A percentile compares a stretch with the other conserved stretches of the same genome.
Conservation (phyloP, 2,797 vertebrate species). For the Echiichthys vipera region DNA sequence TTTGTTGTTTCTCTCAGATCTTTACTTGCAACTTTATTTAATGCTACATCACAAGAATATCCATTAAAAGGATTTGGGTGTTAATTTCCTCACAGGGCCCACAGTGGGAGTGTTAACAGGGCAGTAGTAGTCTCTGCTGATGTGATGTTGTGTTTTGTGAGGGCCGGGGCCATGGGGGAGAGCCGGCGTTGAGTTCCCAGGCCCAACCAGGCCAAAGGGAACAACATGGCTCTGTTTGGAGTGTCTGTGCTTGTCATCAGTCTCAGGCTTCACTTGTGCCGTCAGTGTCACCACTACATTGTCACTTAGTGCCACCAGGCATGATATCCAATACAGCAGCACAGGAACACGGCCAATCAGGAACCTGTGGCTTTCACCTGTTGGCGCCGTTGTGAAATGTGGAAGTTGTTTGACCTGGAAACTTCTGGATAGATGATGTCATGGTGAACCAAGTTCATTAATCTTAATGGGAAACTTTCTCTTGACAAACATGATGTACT, state of each 20-base stretch:
- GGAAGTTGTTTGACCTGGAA: slow-evolving; percentile 46
- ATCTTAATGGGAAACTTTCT: slow-evolving; percentile 7
- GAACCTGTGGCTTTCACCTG: slow-evolving; percentile 72
- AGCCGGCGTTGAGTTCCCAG: slow-evolving; percentile 69
- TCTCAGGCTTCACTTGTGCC: slow-evolving; percentile 76
- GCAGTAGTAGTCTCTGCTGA: slow-evolving; percentile 33
- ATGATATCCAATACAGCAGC: slow-evolving; percentile 68
- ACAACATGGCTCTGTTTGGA: slow-evolving; percentile 78
- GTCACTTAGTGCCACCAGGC: slow-evolving; percentile 72
- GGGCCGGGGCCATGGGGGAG: slow-evolving; percentile 65
- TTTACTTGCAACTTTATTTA: slow-evolving; percentile 35
- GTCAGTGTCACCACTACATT: slow-evolving; percentile 79
- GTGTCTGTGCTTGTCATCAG: slow-evolving; percentile 73
- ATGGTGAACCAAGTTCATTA: slow-evolving; percentile 21
- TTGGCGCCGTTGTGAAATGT: slow-evolving; percentile 63
- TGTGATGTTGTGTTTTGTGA: slow-evolving; percentile 50
- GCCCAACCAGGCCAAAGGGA: slow-evolving; percentile 62
- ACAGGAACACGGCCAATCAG: slow-evolving; percentile 61
- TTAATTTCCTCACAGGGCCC: slow-evolving; percentile 48
- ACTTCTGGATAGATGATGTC: slow-evolving; percentile 59
- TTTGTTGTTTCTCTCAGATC: too few species aligned
- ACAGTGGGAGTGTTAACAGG: slow-evolving; percentile 51
- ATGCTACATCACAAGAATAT: slow-evolving; percentile 36
- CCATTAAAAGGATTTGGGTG: slow-evolving; percentile 40
- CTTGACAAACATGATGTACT: neutral